phyloP scores from a whole-genome alignment of 1,140 invertebrate species.

The Bicyclus anynana region DNA sequence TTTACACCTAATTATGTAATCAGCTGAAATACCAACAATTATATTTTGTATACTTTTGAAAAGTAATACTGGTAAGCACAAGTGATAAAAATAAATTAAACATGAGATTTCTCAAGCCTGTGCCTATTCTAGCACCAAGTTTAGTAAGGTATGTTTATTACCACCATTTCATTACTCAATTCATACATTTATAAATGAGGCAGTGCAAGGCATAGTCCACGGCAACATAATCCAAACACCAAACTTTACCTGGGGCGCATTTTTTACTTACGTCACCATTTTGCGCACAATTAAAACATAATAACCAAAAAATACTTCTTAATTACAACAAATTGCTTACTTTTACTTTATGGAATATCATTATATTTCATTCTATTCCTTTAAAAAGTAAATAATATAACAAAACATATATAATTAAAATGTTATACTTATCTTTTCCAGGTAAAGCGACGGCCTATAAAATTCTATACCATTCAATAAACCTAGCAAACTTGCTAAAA shows the following conservation, averaged over 20 bases:
- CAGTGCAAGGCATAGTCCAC: neutral
- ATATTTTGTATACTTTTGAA: too few relatives aligned
- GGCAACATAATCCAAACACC: neutral
- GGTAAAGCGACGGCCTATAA: neutral
- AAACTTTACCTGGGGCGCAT: constrained; percentile 56
- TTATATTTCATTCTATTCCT: neutral
- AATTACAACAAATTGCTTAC: neutral
- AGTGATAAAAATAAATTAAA: too few relatives aligned
- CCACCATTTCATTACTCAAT: neutral
- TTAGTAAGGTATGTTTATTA: too few relatives aligned
- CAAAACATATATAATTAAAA: neutral
- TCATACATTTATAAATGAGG: neutral
- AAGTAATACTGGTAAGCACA: too few relatives aligned
- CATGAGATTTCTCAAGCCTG: too few relatives aligned
- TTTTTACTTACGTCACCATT: constrained; percentile 41
- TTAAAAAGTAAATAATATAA: neutral
- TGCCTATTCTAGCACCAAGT: too few relatives aligned
- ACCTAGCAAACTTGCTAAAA: too few relatives aligned
- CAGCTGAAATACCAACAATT: too few relatives aligned
- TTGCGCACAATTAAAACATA: constrained; percentile 27
- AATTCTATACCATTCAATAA: neutral
- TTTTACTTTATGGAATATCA: neutral
- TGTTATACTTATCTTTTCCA: neutral
- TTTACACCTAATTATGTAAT: too few relatives aligned
- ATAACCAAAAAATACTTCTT: constrained; percentile 3